Percentiles rank a stretch among this genome's conserved stretches.
Conservation (phyloP, 2,888 invertebrate genomes). For the Drosophila meridionalis region DNA sequence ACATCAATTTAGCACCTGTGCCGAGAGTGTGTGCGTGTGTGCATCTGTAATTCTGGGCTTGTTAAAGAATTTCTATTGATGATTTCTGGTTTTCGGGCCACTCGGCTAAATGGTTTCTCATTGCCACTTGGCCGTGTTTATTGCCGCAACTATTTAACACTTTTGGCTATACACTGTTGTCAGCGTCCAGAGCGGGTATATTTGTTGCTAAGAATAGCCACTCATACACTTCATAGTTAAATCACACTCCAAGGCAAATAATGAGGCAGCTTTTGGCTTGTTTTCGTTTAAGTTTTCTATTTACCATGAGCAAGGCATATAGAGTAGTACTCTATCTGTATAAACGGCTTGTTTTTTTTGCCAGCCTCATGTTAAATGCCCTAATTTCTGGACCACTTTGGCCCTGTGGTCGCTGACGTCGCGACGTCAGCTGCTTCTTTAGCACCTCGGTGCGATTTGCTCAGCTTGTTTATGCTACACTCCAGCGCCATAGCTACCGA, state of each 20-base stretch:
- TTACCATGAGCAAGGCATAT: neutral
- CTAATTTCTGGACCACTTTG: constrained; percentile 63
- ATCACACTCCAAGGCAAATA: neutral
- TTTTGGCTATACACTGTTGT: constrained; percentile 8
- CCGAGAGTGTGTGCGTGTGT: neutral
- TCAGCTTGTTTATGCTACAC: constrained; percentile 34
- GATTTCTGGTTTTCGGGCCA: constrained; percentile 20
- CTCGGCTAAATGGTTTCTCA: constrained; percentile 15
- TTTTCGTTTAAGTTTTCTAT: neutral
- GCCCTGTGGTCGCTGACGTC: constrained; percentile 11
- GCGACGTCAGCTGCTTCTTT: constrained; percentile 38
- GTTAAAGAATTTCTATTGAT: constrained; percentile 62
- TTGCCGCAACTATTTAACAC: constrained; percentile 53
- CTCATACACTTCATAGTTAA: neutral
- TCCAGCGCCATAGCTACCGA: constrained; percentile 7
- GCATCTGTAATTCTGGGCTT: constrained; percentile 24
- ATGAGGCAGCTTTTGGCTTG: neutral
- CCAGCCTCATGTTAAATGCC: constrained; percentile 74
- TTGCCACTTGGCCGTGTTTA: constrained; percentile 24
- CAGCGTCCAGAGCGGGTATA: neutral
- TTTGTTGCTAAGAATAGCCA: neutral
- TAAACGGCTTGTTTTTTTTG: constrained; percentile 16
- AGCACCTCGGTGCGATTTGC: constrained; percentile 65
- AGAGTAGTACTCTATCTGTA: neutral
- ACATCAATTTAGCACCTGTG: constrained; percentile 59